These are phyloP conservation scores for Acanthosepion lycidas DNA, from an alignment of 2,888 invertebrate genomes.

Conservation along the genomic window DNA sequence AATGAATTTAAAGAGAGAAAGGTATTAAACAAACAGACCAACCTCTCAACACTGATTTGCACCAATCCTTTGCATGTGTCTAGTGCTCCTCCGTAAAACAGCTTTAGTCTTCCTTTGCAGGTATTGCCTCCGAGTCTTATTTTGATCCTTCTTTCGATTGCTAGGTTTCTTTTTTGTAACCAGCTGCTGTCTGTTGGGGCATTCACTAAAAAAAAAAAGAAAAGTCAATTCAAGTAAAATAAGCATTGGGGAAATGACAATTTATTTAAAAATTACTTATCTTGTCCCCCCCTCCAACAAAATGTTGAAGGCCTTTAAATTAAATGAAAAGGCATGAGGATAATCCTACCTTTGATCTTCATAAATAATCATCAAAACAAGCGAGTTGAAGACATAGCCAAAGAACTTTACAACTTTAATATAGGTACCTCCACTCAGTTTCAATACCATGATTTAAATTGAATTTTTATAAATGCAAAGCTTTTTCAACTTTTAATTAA, in stretches of 20 bases:
- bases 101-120: neutral
- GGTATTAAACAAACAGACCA: neutral
- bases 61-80: neutral
- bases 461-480: too few relatives aligned
- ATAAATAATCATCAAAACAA: too few relatives aligned
- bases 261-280: too few relatives aligned
- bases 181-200: neutral
- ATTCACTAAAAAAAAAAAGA: neutral
- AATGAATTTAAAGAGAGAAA: too few relatives aligned
- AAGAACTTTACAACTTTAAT: too few relatives aligned
- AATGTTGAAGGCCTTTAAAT: neutral
- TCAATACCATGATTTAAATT: too few relatives aligned
- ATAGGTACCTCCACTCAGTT: too few relatives aligned
- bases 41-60: neutral
- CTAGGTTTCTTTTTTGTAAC: neutral
- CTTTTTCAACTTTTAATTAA: too few relatives aligned
- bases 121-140: neutral
- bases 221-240: neutral
- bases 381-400: too few relatives aligned
- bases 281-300: too few relatives aligned
- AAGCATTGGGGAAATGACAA: too few relatives aligned
- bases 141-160: neutral
- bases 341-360: neutral
- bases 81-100: neutral
- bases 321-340: neutral